phyloP scores from a whole-genome alignment of 2,888 invertebrate genomes.

The Lysandra bellargus region DNA sequence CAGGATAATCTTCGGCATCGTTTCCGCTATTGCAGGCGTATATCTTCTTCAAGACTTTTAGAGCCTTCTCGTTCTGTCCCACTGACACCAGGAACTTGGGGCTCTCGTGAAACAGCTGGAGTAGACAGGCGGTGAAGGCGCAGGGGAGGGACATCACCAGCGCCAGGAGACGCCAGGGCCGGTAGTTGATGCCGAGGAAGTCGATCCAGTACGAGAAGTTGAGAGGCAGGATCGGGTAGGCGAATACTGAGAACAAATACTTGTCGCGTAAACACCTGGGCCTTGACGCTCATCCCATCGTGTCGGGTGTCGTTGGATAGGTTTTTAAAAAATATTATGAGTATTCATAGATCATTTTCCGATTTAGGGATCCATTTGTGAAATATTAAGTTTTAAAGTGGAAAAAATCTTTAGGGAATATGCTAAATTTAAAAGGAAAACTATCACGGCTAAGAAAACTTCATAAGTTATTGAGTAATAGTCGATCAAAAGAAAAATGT shows the following conservation, averaged over 20 bases:
- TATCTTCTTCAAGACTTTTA: slow-evolving; percentile 67
- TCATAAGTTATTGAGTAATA: no score
- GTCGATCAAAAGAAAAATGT: no score
- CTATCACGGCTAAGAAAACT: no score
- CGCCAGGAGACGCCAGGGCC: slow-evolving; percentile 89
- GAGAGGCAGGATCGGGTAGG: slow-evolving; percentile 85
- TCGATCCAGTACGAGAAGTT: slow-evolving; percentile 65
- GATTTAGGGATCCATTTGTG: no score
- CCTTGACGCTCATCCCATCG: no score
- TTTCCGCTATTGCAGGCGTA: slow-evolving; percentile 66
- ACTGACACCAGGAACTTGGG: slow-evolving; percentile 87
- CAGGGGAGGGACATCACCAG: slow-evolving; percentile 84
- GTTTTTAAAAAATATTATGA: no score
- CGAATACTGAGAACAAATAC: slow-evolving; percentile 73
- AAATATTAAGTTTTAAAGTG: no score
- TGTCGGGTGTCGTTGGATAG: no score
- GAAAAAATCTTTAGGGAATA: no score
- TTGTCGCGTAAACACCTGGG: no score
- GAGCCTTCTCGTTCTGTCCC: slow-evolving; percentile 80
- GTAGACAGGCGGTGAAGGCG: slow-evolving; percentile 80
- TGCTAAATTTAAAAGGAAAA: no score
- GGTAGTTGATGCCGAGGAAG: slow-evolving; percentile 78
- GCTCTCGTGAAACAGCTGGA: slow-evolving; percentile 85
- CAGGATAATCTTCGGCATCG: slow-evolving; percentile 60
- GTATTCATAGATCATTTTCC: no score